Evolutionary conservation across 92 coral and sea anemone species (phyloP), one percentile per base, ranked within the genome.

Genomic region (Phenganax marumi): DNA sequence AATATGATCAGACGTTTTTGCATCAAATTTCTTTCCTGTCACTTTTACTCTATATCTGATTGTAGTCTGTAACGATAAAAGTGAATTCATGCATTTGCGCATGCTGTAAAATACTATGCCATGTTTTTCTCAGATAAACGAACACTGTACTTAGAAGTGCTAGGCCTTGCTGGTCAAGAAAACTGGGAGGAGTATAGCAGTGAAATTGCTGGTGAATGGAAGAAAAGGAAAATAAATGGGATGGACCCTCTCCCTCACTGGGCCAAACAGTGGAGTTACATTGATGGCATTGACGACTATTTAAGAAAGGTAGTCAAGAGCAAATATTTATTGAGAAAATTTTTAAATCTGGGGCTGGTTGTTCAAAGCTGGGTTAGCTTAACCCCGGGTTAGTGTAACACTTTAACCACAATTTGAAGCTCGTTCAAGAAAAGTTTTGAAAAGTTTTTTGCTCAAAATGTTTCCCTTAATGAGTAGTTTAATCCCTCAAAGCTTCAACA

Each of bases 191-290:
- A 50, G n/a, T 85, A 79, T 80, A 69, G 85, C 9, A 46, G 10
- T 17, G 81, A 79, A 7, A 70, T 85, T 33, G 88, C 88, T 19
- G 23, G 23, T 12, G 21, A 85, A 71, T 85, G 88, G 88, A 69
- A 79, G 85, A 16, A 25, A 16, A 69, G 70, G 65, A 70, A 56
- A 48, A 22, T 52, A 19, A 70, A 52, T 46, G 85, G 64, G 0
- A 85, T 68, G 80, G 69, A 55, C 49, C 85, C 88, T 50, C 84
- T 85, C 57, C 88, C 88, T 80, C 88, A 85, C 80, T 85, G 88
- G 88, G 85, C 88, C 73, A 85, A 79, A 68, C 88, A 85, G 53
- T 85, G 88, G 88, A 85, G 85, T 68, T 80, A 80, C 80, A 51
- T 85, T 25, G 58, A 65, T 8, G 81, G 74, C 73, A 85, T 85